Percentiles rank a stretch among this genome's conserved stretches.
phyloP scores from a whole-genome alignment of 2,797 vertebrate genomes.

The Neosalanx taihuensis region DNA sequence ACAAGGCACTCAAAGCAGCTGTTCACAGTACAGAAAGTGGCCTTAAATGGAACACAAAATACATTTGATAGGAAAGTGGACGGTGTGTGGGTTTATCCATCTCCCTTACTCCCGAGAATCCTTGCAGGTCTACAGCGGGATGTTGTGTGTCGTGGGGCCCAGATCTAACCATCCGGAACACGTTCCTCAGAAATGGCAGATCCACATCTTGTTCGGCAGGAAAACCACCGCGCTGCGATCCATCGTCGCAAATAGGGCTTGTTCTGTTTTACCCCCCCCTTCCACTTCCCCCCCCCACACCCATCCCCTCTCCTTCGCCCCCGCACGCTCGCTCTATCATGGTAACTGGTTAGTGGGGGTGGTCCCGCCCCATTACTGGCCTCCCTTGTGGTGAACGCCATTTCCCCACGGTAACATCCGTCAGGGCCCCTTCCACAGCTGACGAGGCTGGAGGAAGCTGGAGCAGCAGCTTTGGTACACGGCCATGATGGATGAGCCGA shows the following conservation, averaged over 20 bases:
- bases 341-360: constrained; percentile 37
- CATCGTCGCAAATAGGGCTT: constrained; percentile 36
- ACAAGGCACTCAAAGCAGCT: neutral
- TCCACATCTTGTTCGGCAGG: constrained; percentile 45
- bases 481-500: constrained; percentile 61
- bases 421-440: constrained; percentile 39
- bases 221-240: constrained; percentile 35
- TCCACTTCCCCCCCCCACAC: neutral
- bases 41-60: constrained; percentile 34
- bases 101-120: constrained; percentile 23
- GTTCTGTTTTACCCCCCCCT: constrained; percentile 37
- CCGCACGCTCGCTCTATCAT: constrained; percentile 29
- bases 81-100: constrained; percentile 31
- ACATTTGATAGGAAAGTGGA: constrained; percentile 5
- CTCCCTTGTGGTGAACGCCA: constrained; percentile 52
- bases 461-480: constrained; percentile 43
- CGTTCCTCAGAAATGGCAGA: constrained; percentile 25
- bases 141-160: constrained; percentile 27
- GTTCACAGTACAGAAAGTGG: constrained; percentile 9
- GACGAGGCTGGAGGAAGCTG: neutral
- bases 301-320: constrained; percentile 2
- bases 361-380: constrained; percentile 50
- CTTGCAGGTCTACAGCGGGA: constrained; percentile 2
- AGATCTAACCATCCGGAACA: constrained; percentile 22
- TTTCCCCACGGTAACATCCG: constrained; percentile 54